A percentile compares a stretch with the other conserved stretches of the same genome.
Evolutionary conservation across 1,140 invertebrate species (phyloP).

Genomic region (Mizuhopecten yessoensis): DNA sequence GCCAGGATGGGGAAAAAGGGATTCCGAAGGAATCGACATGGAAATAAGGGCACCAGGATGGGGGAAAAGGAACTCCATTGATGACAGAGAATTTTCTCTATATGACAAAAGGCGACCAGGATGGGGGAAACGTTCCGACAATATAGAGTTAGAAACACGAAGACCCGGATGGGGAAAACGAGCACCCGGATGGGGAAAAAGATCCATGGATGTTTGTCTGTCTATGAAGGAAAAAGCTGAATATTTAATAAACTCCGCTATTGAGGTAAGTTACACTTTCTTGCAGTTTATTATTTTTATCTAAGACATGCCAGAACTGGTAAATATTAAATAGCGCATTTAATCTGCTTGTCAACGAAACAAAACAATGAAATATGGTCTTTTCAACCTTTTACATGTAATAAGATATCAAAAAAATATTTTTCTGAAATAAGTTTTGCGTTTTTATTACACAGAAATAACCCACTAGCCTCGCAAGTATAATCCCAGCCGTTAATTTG

Average conservation of each 20-base stretch:
- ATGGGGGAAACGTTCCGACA: slow-evolving; percentile 60
- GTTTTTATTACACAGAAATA: no score
- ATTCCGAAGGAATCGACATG: slow-evolving; percentile 48
- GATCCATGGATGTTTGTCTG: slow-evolving; percentile 44
- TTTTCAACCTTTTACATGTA: no score
- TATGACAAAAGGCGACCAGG: slow-evolving; percentile 58
- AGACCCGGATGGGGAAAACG: slow-evolving; percentile 70
- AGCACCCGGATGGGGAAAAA: slow-evolving; percentile 71
- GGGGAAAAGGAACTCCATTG: slow-evolving; percentile 58
- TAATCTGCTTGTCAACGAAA: no score
- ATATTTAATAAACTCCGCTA: slow-evolving; percentile 29
- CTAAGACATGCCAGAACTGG: no score
- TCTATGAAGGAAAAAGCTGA: slow-evolving; percentile 34
- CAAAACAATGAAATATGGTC: no score
- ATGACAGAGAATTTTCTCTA: not conserved
- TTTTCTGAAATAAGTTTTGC: no score
- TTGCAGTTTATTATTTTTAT: no score
- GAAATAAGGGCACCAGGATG: slow-evolving; percentile 60
- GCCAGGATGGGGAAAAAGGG: slow-evolving; percentile 70
- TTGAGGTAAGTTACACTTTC: not conserved
- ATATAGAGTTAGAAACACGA: slow-evolving; percentile 60
- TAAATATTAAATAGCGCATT: no score
- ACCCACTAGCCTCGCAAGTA: no score
- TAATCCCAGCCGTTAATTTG: no score
- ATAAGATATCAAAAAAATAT: no score